Conservation (phyloP, 2,888 invertebrate species). For the Leptothorax acervorum region DNA sequence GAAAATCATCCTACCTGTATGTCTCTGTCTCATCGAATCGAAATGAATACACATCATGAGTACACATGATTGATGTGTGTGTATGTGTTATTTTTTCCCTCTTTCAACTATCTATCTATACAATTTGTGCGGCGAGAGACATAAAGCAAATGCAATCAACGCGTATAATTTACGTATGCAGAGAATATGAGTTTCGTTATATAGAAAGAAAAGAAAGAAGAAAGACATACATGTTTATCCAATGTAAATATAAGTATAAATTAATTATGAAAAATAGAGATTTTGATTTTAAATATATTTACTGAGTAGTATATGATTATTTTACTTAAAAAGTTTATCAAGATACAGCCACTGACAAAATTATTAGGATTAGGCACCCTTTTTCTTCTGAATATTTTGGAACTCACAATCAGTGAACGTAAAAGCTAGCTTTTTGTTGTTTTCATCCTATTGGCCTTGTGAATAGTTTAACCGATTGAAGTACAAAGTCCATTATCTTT, state of each 20-base stretch:
- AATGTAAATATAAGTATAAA: not conserved
- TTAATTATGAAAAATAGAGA: not conserved
- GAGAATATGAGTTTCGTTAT: not conserved
- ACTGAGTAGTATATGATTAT: not conserved
- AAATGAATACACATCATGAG: not conserved
- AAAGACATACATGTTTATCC: not conserved
- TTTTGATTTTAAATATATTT: not conserved
- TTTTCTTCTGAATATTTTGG: too few species aligned
- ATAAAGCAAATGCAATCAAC: not conserved
- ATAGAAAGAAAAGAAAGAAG: not conserved
- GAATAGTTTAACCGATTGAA: too few species aligned
- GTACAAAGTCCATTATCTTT: too few species aligned
- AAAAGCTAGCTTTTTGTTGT: too few species aligned
- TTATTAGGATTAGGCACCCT: too few species aligned
- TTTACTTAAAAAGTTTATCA: not conserved
- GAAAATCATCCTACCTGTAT: not conserved
- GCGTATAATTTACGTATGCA: not conserved
- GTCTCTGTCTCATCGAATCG: not conserved
- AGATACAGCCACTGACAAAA: too few species aligned
- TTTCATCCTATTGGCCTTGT: too few species aligned
- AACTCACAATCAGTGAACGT: too few species aligned
- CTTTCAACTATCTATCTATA: not conserved
- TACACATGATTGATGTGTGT: not conserved
- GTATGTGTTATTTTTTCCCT: not conserved
- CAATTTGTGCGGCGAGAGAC: not conserved